Evolutionary conservation across 2,113 vertebrate genomes (phyloP).

Genomic region (Anolis sagrei): DNA sequence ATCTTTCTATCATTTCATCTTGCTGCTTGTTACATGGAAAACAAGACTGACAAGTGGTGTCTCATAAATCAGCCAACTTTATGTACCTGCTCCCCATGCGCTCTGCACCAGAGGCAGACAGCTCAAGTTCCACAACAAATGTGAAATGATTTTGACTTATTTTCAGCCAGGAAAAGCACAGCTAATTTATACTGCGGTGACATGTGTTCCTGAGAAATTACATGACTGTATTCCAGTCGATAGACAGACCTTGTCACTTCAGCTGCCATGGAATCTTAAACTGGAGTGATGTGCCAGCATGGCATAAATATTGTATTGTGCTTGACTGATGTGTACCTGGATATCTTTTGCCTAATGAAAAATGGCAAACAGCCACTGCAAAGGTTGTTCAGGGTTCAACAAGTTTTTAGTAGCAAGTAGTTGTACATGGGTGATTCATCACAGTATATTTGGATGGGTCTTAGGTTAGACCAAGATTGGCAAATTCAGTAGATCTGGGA

Average conservation of each 20-base stretch:
- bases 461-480: no score
- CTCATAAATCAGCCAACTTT: slow-evolving; percentile 21
- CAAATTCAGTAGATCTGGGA: no score
- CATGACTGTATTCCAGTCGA: slow-evolving; percentile 27
- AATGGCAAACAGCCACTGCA: slow-evolving; percentile 11
- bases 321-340: slow-evolving; percentile 4
- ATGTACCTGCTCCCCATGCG: slow-evolving; percentile 18
- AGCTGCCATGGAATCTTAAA: slow-evolving; percentile 24
- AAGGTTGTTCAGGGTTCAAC: background rate
- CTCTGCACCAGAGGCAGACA: background rate
- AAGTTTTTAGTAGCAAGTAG: background rate
- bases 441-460: no score
- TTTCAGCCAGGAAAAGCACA: slow-evolving; percentile 39
- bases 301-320: background rate
- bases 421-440: background rate
- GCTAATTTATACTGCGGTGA: slow-evolving; percentile 41
- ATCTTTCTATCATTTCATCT: slow-evolving; percentile 44
- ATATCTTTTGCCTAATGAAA: slow-evolving; percentile 27
- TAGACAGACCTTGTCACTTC: slow-evolving; percentile 16
- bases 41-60: slow-evolving; percentile 39
- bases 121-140: slow-evolving; percentile 6
- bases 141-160: slow-evolving; percentile 34
- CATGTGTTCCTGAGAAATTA: slow-evolving; percentile 43
- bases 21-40: slow-evolving; percentile 42
- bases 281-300: background rate